Conservation (phyloP, 2,888 invertebrate species). For the Phanerotoma sp. region DNA sequence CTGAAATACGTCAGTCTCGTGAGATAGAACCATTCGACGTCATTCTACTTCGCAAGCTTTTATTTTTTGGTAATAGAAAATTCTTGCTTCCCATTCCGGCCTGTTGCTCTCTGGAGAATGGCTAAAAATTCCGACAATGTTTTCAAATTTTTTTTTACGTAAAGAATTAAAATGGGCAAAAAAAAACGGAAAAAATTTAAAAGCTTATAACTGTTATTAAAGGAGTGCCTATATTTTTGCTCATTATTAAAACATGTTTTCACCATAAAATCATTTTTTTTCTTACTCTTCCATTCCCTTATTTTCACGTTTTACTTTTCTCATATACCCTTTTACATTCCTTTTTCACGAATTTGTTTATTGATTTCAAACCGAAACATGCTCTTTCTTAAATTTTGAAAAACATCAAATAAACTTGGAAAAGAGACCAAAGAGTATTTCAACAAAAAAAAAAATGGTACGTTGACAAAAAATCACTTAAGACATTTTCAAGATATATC, state of each 20-base stretch:
- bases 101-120: conserved; percentile 15
- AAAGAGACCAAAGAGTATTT: too few species aligned
- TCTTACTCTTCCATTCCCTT: too few species aligned
- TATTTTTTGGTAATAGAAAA: conserved; percentile 5
- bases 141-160: background rate
- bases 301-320: too few species aligned
- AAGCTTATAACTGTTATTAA: background rate
- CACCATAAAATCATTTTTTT: too few species aligned
- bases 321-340: conserved; percentile 9
- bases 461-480: conserved; percentile 5
- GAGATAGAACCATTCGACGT: conserved; percentile 2
- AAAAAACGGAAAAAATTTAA: background rate
- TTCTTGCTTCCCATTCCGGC: conserved; percentile 7
- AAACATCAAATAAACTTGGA: too few species aligned
- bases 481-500: conserved; percentile 18
- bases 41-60: conserved; percentile 1
- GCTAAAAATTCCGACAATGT: conserved; percentile 5
- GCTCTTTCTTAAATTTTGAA: too few species aligned
- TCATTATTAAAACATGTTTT: background rate
- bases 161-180: background rate
- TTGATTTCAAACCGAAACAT: too few species aligned
- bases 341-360: too few species aligned
- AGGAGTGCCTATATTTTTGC: background rate
- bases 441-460: conserved; percentile 22
- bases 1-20: conserved; percentile 1